Conservation (phyloP, 2,797 vertebrate genomes). For the Cryptoblepharus egeriae region DNA sequence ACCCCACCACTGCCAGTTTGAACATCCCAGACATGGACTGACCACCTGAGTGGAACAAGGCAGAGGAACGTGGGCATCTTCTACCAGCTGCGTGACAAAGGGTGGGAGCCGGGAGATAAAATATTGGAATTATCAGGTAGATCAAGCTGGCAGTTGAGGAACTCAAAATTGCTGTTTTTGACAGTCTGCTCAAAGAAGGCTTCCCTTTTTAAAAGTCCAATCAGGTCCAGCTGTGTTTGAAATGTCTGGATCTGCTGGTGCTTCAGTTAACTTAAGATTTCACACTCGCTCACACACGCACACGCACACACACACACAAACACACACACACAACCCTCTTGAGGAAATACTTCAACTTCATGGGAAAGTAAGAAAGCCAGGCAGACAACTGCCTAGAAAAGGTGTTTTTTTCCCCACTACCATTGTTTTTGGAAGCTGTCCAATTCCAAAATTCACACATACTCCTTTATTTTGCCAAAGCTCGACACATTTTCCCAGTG, state of each 20-base stretch:
- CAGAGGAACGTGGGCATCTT: constrained; percentile 19
- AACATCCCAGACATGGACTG: neutral
- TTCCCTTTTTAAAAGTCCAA: constrained; percentile 7
- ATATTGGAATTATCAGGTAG: constrained; percentile 46
- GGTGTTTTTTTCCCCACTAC: constrained; percentile 15
- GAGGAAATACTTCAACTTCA: constrained; percentile 73
- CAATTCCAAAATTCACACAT: constrained; percentile 72
- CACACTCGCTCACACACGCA: constrained; percentile 40
- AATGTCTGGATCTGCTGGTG: constrained; percentile 59
- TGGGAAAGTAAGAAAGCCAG: constrained; percentile 73
- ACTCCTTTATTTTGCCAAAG: constrained; percentile 51
- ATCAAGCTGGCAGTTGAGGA: constrained; percentile 48
- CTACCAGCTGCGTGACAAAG: constrained; percentile 38
- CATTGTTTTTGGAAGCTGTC: constrained; percentile 69
- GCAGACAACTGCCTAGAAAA: constrained; percentile 58
- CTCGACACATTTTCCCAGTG: constrained; percentile 72
- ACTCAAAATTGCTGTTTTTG: constrained; percentile 65
- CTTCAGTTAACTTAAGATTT: constrained; percentile 52
- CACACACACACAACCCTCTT: constrained; percentile 62
- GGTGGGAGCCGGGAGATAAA: constrained; percentile 42
- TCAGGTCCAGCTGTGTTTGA: constrained; percentile 66
- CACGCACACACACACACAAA: constrained; percentile 36
- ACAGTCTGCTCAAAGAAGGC: constrained; percentile 52
- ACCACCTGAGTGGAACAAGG: neutral
- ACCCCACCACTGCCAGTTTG: neutral